phyloP scores from a whole-genome alignment of 2,888 invertebrate species.

The Napeogenes sylphis region DNA sequence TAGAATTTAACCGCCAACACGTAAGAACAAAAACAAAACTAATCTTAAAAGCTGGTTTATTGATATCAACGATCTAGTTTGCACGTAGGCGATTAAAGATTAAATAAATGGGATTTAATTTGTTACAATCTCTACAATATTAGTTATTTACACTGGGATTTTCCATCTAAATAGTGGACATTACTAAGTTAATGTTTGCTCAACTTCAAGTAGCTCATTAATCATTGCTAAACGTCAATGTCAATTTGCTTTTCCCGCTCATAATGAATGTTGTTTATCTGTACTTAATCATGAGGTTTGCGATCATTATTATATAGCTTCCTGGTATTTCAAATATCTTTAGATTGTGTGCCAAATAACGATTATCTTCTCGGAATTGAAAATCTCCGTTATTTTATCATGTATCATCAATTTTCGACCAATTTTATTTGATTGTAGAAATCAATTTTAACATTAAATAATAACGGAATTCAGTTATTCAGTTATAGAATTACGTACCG shows the following conservation, averaged over 20 bases:
- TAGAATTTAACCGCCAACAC: no score
- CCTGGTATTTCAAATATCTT: no score
- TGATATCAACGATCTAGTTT: neutral
- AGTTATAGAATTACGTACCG: no score
- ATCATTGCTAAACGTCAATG: conserved; percentile 23
- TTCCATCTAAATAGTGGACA: conserved; percentile 9
- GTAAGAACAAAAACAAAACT: neutral
- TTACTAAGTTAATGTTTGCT: conserved; percentile 14
- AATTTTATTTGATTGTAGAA: no score
- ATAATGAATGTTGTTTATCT: conserved; percentile 17
- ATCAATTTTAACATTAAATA: no score
- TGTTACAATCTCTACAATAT: neutral
- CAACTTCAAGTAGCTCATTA: conserved; percentile 24
- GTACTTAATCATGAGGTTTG: neutral
- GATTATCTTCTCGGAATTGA: no score
- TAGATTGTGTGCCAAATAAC: no score
- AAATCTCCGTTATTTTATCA: no score
- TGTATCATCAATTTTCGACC: no score
- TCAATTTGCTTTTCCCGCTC: conserved; percentile 22
- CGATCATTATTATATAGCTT: neutral
- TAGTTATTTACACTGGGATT: conserved; percentile 8
- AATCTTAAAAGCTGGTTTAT: neutral
- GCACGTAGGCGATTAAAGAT: neutral
- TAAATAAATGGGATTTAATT: neutral
- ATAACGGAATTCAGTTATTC: no score